Evolutionary conservation across 37 sponge, comb jelly and placozoan genomes (phyloP).

Genomic region (Oopsacas minuta): DNA sequence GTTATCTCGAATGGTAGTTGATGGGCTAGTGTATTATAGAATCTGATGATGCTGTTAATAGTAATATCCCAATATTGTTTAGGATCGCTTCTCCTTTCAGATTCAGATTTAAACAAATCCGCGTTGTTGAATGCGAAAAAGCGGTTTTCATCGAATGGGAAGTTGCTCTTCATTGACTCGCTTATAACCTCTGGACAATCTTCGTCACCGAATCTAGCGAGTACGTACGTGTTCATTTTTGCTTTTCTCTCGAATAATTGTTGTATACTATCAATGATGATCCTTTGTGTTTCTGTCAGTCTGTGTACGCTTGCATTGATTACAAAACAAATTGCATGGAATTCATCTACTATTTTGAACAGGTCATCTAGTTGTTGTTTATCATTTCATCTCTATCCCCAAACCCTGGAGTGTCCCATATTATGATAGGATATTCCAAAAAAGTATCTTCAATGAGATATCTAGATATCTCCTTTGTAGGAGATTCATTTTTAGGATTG

Average conservation of each 20-base stretch:
- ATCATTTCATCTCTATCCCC: background rate
- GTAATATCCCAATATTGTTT: background rate
- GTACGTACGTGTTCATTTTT: background rate
- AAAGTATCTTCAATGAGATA: background rate
- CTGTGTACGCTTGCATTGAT: background rate
- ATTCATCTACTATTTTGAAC: background rate
- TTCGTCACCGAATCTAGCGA: background rate
- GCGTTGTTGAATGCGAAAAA: background rate
- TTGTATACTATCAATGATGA: background rate
- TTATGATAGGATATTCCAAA: background rate
- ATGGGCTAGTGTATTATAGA: background rate
- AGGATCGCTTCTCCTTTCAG: background rate
- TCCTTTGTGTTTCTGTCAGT: background rate
- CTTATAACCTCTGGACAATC: background rate
- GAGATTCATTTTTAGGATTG: background rate
- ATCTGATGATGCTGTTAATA: background rate
- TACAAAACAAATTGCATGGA: background rate
- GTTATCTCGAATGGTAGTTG: background rate
- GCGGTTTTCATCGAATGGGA: background rate
- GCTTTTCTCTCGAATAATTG: conserved; percentile 4
- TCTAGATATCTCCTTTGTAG: background rate
- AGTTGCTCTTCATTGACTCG: background rate
- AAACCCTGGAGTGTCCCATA: conserved; percentile 16
- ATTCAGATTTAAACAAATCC: background rate
- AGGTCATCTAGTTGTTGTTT: background rate